Evolutionary conservation across 1,140 invertebrate genomes (phyloP).

Genomic region (Aphis gossypii): DNA sequence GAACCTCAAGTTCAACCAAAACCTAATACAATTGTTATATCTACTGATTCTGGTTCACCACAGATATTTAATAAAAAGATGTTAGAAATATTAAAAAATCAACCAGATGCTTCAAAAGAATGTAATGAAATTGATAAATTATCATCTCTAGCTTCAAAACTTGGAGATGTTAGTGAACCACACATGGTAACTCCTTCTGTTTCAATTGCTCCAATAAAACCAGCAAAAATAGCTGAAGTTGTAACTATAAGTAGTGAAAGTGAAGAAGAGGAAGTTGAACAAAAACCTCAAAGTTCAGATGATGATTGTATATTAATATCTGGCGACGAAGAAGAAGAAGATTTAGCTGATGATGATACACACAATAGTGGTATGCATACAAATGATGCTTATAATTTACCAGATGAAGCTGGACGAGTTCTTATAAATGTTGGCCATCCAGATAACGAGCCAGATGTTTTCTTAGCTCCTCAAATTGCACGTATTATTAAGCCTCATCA

Average conservation of each 20-base stretch:
- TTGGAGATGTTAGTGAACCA: slow-evolving; percentile 58
- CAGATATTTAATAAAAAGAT: slow-evolving; percentile 63
- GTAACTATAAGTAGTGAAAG: slow-evolving; percentile 51
- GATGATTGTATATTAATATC: slow-evolving; percentile 84
- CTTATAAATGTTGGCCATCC: slow-evolving; percentile 96
- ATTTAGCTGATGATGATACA: slow-evolving; percentile 71
- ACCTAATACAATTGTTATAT: slow-evolving; percentile 70
- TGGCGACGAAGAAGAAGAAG: slow-evolving; percentile 68
- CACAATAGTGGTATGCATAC: slow-evolving; percentile 80
- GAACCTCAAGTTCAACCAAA: slow-evolving; percentile 61
- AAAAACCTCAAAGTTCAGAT: slow-evolving; percentile 64
- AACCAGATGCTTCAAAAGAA: slow-evolving; percentile 63
- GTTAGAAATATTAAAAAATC: slow-evolving; percentile 65
- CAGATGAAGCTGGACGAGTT: slow-evolving; percentile 90
- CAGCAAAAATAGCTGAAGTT: slow-evolving; percentile 55
- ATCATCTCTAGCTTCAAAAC: slow-evolving; percentile 59
- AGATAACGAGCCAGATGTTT: slow-evolving; percentile 90
- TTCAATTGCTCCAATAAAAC: slow-evolving; percentile 66
- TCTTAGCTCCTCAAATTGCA: slow-evolving; percentile 90
- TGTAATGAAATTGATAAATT: slow-evolving; percentile 63
- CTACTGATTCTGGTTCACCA: slow-evolving; percentile 66
- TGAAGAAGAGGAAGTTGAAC: slow-evolving; percentile 54
- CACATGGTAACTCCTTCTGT: slow-evolving; percentile 66
- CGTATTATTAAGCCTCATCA: slow-evolving; percentile 95
- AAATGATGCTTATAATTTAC: slow-evolving; percentile 90